Percentiles rank a stretch among this genome's conserved stretches.
These are phyloP conservation scores for Nestor notabilis DNA, from an alignment of 2,113 vertebrate genomes.

Conservation along the genomic window DNA sequence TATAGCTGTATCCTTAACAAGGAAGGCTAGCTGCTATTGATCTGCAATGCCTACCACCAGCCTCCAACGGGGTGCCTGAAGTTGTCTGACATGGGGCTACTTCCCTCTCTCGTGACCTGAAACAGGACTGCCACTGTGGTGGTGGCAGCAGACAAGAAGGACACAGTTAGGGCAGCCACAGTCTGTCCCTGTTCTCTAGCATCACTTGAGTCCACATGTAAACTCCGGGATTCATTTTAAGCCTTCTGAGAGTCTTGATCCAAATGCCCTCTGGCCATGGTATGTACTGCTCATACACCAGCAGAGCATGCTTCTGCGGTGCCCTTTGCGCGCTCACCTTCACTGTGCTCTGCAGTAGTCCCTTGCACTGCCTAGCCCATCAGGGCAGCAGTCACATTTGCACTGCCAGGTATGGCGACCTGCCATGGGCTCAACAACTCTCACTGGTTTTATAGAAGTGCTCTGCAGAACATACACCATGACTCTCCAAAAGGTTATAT, in stretches of 20 bases:
- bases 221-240: neutral
- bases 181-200: neutral
- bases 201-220: neutral
- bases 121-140: rapidly evolving
- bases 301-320: neutral
- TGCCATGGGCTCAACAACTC: neutral
- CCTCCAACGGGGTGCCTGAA: neutral
- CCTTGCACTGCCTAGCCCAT: rapidly evolving
- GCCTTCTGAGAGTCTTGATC: neutral
- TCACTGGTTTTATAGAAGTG: neutral
- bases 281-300: neutral
- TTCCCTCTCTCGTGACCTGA: neutral
- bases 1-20: neutral
- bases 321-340: rapidly evolving
- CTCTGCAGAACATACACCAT: neutral
- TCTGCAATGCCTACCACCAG: neutral
- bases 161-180: neutral
- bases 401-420: neutral
- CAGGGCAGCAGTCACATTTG: neutral
- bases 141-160: neutral
- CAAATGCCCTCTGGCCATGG: neutral
- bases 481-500: neutral
- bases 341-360: neutral
- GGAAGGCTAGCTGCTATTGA: neutral
- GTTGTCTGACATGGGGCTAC: neutral